A percentile compares a stretch with the other conserved stretches of the same genome.
These are phyloP conservation scores for Piaya cayana DNA, from an alignment of 2,113 vertebrate species.

Conservation along the genomic window DNA sequence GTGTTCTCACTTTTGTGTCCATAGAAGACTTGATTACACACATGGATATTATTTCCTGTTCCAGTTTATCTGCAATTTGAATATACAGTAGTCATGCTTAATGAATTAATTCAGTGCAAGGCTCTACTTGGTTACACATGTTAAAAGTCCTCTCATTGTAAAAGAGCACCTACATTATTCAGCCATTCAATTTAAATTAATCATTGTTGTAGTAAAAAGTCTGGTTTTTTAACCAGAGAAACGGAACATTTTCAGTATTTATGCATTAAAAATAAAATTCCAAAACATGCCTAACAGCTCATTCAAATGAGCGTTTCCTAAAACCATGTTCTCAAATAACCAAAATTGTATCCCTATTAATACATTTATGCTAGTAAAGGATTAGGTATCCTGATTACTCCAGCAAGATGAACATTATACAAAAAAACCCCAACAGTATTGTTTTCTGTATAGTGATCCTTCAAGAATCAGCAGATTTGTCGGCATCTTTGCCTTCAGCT, in stretches of 20 bases:
- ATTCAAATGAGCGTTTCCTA: background rate
- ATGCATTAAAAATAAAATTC: background rate
- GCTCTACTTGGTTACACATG: constrained; percentile 49
- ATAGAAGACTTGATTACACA: constrained; percentile 33
- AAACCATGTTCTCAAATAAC: constrained; percentile 10
- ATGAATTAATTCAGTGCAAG: constrained; percentile 65
- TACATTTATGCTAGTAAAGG: constrained; percentile 30
- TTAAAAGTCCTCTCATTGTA: constrained; percentile 1
- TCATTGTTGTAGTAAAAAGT: background rate
- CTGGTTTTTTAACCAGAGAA: background rate
- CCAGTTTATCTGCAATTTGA: constrained; percentile 63
- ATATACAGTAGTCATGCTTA: constrained; percentile 61
- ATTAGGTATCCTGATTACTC: constrained; percentile 53
- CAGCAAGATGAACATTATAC: constrained; percentile 52
- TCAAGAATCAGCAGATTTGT: constrained; percentile 51
- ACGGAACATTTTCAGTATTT: background rate
- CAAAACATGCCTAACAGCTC: background rate
- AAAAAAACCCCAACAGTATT: constrained; percentile 59
- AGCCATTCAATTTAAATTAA: constrained; percentile 34
- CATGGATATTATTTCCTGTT: constrained; percentile 46
- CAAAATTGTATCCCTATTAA: constrained; percentile 40
- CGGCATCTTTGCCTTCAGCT: constrained; percentile 39
- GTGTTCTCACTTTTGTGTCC: background rate
- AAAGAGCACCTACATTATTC: constrained; percentile 22
- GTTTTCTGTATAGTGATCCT: constrained; percentile 55